These are phyloP conservation scores for Brachionus asplanchnoidis DNA, from an alignment of 1,140 invertebrate genomes.

Conservation along the genomic window DNA sequence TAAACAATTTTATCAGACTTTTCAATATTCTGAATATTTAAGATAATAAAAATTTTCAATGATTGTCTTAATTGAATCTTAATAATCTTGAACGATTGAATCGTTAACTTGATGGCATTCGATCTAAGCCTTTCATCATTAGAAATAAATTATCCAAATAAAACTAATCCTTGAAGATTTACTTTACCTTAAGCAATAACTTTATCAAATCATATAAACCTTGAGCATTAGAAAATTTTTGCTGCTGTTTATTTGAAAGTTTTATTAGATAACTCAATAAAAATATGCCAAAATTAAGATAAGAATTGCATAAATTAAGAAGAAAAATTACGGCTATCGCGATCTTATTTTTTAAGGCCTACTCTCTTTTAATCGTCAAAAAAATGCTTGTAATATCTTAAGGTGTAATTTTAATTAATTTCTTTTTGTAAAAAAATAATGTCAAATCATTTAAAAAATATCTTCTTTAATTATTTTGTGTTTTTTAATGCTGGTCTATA, in stretches of 20 bases:
- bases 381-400: too few relatives aligned
- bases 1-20: not conserved
- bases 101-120: not conserved
- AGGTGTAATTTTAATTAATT: too few relatives aligned
- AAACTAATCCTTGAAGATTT: not conserved
- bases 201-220: not conserved
- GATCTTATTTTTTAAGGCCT: not conserved
- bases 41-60: conserved; percentile 2
- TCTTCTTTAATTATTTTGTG: too few relatives aligned
- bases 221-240: not conserved
- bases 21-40: conserved; percentile 5
- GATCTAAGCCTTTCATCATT: not conserved
- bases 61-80: not conserved
- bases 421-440: too few relatives aligned
- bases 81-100: not conserved
- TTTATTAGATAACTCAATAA: not conserved
- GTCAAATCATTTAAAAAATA: too few relatives aligned
- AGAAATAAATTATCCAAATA: not conserved
- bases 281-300: not conserved
- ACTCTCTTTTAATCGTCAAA: not conserved
- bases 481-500: too few relatives aligned
- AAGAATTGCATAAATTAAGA: not conserved
- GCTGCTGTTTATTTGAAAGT: not conserved
- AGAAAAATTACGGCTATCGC: not conserved
- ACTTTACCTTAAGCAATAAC: not conserved